Evolutionary conservation across 2,113 vertebrate genomes (phyloP), one percentile per base, ranked within the genome.

Genomic region (Myotis yumanensis): DNA sequence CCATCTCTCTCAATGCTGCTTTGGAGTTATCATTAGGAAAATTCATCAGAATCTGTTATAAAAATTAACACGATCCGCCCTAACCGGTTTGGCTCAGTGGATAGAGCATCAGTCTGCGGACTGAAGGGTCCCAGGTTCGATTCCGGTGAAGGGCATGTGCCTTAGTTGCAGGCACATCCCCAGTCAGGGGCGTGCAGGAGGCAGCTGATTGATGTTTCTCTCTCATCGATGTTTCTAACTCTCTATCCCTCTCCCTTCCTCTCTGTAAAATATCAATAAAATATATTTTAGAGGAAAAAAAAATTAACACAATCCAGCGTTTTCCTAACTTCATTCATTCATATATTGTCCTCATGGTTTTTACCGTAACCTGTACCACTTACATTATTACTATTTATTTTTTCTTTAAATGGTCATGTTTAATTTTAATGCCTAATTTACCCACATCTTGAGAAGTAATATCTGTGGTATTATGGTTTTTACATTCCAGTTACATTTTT

Each of bases 291-390:
- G 40, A 40, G 40, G 37, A 40, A 40, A 40, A 40, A 40, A 93
- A 87, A 68, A 51, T 76, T n/a, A 35, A 75, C 46, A 11, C 11
- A 18, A 40, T 62, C 3, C 23, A 46, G 8, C 57, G 14, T 93
- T 93, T 82, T 81, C 28, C 28, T 81, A 25, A 77, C 32, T 90
- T 81, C 32, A 35, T 69, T 95, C 40, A 86, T 69, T 95, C 28
- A 76, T 10, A 25, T 43, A 17, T 6, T 90, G 22, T 23, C 66
- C 12, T 82, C n/a, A 9, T 48, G 57, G 15, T 64, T 79, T 89
- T 69, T 37, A 43, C 15, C 4, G 12, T 68, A 40, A 80, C 25
- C 4, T 73, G 11, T 85, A 4, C 2, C 30, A 40, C 37, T 11
- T 17, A 14, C 5, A 71, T 17, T 80, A 52, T 88, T 69, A 68